phyloP scores from a whole-genome alignment of 1,140 invertebrate genomes.

The Delia radicum region DNA sequence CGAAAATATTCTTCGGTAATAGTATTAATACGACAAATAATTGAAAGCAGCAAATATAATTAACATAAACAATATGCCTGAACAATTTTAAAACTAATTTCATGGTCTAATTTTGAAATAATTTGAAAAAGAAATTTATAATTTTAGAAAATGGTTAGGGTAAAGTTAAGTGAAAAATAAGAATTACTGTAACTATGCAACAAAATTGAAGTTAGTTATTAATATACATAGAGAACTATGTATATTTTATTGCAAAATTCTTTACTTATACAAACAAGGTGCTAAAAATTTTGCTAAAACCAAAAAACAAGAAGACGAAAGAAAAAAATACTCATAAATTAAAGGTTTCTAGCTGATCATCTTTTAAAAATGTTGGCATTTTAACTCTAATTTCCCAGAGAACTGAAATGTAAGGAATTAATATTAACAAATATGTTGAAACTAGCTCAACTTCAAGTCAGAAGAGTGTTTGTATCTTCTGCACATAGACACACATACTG shows the following conservation, averaged over 20 bases:
- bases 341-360: neutral
- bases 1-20: too few species aligned
- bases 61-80: neutral
- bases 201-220: neutral
- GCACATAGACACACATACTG: too few species aligned
- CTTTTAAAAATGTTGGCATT: constrained; percentile 3
- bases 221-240: neutral
- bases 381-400: constrained; percentile 12
- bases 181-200: neutral
- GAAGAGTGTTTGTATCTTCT: too few species aligned
- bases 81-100: neutral
- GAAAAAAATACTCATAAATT: neutral
- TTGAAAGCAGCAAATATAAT: neutral
- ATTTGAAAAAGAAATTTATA: neutral
- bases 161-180: too few species aligned
- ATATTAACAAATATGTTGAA: constrained; percentile 8
- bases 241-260: neutral
- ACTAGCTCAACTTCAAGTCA: neutral
- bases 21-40: neutral
- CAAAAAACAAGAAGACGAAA: neutral
- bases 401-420: neutral
- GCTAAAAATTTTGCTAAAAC: neutral
- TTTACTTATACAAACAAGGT: neutral
- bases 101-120: neutral
- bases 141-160: neutral